Evolutionary conservation across 2,888 invertebrate species (phyloP).

Genomic region (Eupithecia abbreviata): DNA sequence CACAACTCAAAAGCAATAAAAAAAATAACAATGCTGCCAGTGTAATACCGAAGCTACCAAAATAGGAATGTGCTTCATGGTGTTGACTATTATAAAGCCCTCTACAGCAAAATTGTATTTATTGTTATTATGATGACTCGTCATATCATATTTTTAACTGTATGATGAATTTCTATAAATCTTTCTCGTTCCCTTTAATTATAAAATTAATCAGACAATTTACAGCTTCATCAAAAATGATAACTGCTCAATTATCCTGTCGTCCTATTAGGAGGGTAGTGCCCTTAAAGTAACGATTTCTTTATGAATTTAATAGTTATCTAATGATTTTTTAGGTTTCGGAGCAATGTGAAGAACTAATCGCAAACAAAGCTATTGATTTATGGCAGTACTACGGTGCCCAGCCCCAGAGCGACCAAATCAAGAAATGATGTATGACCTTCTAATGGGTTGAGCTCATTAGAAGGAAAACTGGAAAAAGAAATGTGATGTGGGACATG

Average conservation of each 20-base stretch:
- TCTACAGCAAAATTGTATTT: background rate
- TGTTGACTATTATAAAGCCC: background rate
- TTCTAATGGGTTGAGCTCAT: slow-evolving; percentile 79
- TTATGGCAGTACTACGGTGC: slow-evolving; percentile 93
- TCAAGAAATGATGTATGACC: slow-evolving; percentile 83
- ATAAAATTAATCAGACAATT: too few relatives aligned
- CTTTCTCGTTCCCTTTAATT: too few relatives aligned
- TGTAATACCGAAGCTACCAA: background rate
- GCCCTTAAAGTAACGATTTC: background rate
- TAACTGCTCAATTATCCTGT: too few relatives aligned
- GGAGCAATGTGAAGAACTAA: slow-evolving; percentile 91
- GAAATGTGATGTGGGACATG: slow-evolving; percentile 32
- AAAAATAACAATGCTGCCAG: background rate
- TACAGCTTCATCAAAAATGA: too few relatives aligned
- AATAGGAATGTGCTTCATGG: background rate
- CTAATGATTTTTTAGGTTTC: slow-evolving; percentile 83
- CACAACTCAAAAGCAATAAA: background rate
- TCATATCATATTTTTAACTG: too few relatives aligned
- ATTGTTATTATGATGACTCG: too few relatives aligned
- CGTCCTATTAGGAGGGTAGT: background rate
- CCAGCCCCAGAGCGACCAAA: slow-evolving; percentile 74
- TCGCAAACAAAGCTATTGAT: slow-evolving; percentile 93
- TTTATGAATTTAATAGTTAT: background rate
- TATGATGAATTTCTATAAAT: too few relatives aligned
- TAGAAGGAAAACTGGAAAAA: slow-evolving; percentile 68